A percentile compares a stretch with the other conserved stretches of the same genome.
Conservation (phyloP, 1,140 invertebrate genomes). For the Drosophila kikkawai region DNA sequence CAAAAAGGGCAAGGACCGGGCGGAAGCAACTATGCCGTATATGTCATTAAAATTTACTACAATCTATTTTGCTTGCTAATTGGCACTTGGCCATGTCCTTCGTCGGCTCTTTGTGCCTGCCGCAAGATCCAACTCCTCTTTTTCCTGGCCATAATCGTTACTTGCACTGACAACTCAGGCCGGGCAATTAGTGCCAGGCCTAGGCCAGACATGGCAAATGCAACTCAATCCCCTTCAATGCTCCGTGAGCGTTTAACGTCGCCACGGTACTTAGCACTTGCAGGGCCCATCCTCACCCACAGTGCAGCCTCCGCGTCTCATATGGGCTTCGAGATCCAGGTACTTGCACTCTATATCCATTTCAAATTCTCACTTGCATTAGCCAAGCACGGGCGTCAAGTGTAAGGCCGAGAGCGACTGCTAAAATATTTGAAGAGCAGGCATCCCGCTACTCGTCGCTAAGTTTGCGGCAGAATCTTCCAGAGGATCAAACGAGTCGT, state of each 20-base stretch:
- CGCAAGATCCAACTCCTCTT: conserved; percentile 36
- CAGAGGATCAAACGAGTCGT: no score
- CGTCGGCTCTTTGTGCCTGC: conserved; percentile 24
- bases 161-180: conserved; percentile 50
- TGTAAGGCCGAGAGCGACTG: conserved; percentile 23
- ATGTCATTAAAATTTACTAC: conserved; percentile 82
- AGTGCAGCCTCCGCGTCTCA: neutral
- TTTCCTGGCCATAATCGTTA: conserved; percentile 70
- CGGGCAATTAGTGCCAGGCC: conserved; percentile 61
- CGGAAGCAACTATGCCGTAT: conserved; percentile 59
- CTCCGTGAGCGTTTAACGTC: conserved; percentile 62
- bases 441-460: conserved; percentile 31
- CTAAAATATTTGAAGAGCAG: conserved; percentile 47
- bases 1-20: conserved; percentile 34
- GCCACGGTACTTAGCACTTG: conserved; percentile 29
- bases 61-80: conserved; percentile 83
- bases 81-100: conserved; percentile 76
- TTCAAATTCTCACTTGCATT: conserved; percentile 55
- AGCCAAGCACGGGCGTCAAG: conserved; percentile 51
- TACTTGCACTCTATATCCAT: conserved; percentile 43
- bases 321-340: neutral
- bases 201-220: conserved; percentile 9
- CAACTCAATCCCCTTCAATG: conserved; percentile 45
- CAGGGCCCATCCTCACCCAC: neutral
- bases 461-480: conserved; percentile 61